phyloP scores from a whole-genome alignment of 2,797 vertebrate genomes.

The Peromyscus eremicus region DNA sequence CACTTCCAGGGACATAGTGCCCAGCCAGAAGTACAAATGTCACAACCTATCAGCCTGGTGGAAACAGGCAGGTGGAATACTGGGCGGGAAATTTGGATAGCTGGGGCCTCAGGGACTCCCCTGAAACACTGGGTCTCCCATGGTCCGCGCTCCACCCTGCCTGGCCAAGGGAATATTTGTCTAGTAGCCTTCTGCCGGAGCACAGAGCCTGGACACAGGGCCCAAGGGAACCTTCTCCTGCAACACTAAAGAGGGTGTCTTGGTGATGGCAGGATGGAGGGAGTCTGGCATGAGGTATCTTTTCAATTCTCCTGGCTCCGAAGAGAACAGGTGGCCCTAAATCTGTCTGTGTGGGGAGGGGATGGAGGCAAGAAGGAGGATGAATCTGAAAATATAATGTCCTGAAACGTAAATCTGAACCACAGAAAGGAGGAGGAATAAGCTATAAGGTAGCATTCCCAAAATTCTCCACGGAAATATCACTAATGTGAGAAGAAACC shows the following conservation, averaged over 20 bases:
- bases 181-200: background rate
- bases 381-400: conserved; percentile 76
- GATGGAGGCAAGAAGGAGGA: conserved; percentile 45
- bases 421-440: conserved; percentile 49
- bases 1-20: background rate
- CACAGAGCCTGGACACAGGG: background rate
- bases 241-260: conserved; percentile 22
- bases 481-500: conserved; percentile 39
- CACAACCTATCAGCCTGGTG: background rate
- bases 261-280: conserved; percentile 23
- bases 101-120: background rate
- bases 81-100: background rate
- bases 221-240: background rate
- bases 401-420: conserved; percentile 64
- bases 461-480: conserved; percentile 45
- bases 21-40: background rate
- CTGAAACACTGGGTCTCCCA: background rate
- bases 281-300: conserved; percentile 60
- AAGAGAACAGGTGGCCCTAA: conserved; percentile 77
- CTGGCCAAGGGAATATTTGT: background rate
- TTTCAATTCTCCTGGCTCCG: conserved; percentile 59
- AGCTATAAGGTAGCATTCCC: conserved; percentile 47
- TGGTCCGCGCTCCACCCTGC: background rate
- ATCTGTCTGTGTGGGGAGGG: conserved; percentile 69
- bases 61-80: background rate